Conservation (phyloP, 2,888 invertebrate genomes). For the Drosophila histrio region DNA sequence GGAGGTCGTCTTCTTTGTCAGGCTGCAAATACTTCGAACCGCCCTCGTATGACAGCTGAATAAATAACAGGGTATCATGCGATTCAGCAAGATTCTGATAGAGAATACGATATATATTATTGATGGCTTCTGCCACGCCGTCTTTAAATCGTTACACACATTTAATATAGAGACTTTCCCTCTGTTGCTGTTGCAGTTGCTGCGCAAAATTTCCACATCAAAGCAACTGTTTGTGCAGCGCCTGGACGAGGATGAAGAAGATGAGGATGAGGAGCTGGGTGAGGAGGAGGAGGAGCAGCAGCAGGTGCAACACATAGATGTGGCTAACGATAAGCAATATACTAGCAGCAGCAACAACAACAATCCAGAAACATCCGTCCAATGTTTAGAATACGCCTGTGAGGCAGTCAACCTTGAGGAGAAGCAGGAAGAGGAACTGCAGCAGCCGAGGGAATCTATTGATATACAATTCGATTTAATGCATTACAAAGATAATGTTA, state of each 20-base stretch:
- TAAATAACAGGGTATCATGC: no score
- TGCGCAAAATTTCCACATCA: slow-evolving; percentile 80
- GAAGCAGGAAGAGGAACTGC: slow-evolving; percentile 35
- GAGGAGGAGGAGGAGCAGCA: slow-evolving; percentile 30
- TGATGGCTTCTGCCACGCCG: no score
- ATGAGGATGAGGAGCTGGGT: slow-evolving; percentile 48
- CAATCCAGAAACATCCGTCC: slow-evolving; percentile 55
- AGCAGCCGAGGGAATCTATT: slow-evolving; percentile 27
- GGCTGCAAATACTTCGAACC: no score
- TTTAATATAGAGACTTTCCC: neutral
- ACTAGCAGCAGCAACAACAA: slow-evolving; percentile 12
- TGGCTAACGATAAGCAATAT: slow-evolving; percentile 47
- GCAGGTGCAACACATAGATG: slow-evolving; percentile 20
- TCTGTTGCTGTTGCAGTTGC: slow-evolving; percentile 66
- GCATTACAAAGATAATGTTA: slow-evolving; percentile 81
- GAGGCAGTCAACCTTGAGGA: slow-evolving; percentile 41
- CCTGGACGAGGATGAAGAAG: slow-evolving; percentile 79
- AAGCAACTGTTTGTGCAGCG: slow-evolving; percentile 76
- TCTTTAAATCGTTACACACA: no score
- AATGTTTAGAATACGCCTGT: slow-evolving; percentile 44
- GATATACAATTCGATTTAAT: slow-evolving; percentile 81
- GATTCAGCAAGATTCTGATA: no score
- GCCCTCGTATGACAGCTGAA: no score
- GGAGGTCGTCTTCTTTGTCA: no score
- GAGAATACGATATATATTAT: no score